Evolutionary conservation across 2,113 vertebrate genomes (phyloP), one percentile per base, ranked within the genome.

Genomic region (Corvus moneduloides): DNA sequence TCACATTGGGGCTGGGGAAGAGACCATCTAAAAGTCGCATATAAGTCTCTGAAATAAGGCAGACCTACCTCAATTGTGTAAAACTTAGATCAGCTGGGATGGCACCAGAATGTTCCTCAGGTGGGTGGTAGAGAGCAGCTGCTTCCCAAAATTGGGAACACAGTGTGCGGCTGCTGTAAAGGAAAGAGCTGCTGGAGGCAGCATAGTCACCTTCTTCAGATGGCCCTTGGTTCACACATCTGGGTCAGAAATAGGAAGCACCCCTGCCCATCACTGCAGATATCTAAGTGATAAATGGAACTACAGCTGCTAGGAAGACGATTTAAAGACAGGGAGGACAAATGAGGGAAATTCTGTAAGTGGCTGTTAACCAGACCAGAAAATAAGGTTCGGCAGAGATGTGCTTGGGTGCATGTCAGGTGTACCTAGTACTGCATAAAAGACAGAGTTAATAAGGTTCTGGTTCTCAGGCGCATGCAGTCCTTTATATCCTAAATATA

Each of bases 381-480:
- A 91, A 52, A 87, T 44, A 79, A 41, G 6, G 9, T 37, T 56
- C 67, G 35, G 43, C 37, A 61, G 59, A 71, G 39, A 16, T 54
- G 55, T 84, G 56, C 41, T 72, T 72, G 52, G 11, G 15, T 84
- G 48, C 43, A 41, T 1, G 6, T 64, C 35, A 84, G 15, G 52
- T 55, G 12, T 87, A n/a, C 32, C 44, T 23, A 22, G 46, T 71
- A 62, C 39, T 67, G 48, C 52, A 15, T 74, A 41, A 89, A 92
- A 66, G 13, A 28, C 28, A 64, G 12, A 10, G 1, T 54, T 51
- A 59, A 2, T 51, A 51, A 51, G 24, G 20, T 59, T 55, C 22
- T 3, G 3, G 12, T 87, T 89, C 15, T 84, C 10, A 16, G 44
- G n/a, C 0, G 0, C 27, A 52, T 39, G 58, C 35, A 24, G 11